These are phyloP conservation scores for Rattus norvegicus DNA, from an alignment of 2,113 vertebrate genomes.

Conservation along the genomic window GRCr8 NC_086039.1:150701001-150701500, in stretches of 20 bases:
- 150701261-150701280: neutral
- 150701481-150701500: neutral
- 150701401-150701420: neutral
- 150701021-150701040: neutral
- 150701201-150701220: too few relatives aligned
- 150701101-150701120: neutral
- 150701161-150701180: neutral
- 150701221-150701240: neutral
- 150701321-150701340: neutral
- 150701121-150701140: neutral
- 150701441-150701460: neutral
- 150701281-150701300: neutral
- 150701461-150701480: neutral
- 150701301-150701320: neutral
- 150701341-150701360: neutral
- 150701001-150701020: neutral
- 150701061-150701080: too few relatives aligned
- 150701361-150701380: too few relatives aligned
- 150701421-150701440: neutral
- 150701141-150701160: neutral
- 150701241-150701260: slow-evolving; percentile 3
- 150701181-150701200: neutral
- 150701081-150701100: neutral
- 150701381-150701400: neutral
- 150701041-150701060: neutral